Base-by-base conservation (phyloP, 2,113 vertebrate species). In the Puffinus mauretanicus region DNA sequence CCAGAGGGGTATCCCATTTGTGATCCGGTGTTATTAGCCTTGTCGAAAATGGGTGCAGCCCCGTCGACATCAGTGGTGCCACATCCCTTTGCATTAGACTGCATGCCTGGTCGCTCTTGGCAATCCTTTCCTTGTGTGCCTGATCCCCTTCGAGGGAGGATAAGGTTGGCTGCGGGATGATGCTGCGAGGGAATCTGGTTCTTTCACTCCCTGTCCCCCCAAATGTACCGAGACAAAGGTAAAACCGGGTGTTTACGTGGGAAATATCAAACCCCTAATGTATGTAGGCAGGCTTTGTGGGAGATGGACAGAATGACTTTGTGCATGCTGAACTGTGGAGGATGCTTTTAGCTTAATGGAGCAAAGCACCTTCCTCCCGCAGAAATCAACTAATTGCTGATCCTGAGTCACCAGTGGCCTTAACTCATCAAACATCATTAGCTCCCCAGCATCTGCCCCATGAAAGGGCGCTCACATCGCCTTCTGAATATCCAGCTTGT, bases 281-380 rank as follows among this genome's bases (percentile, higher is more conserved):
- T 47, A 21, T 3, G 73, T 25, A 49, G 72, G 82, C 69, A 51
- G 79, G 82, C 85, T 84, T 71, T 88, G 72, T 58, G 84, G 67
- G 49, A 94, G 91, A 22, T 66, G 88, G 86, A 34, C 91, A 42
- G 89, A 26, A 72, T 82, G 77, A 80, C 86, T 95, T 72, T 66
- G 75, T 90, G 82, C 76, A 5, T 13, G 26, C 89, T 80, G 78
- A 88, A 66, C 87, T 70, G 62, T 70, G 71, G 87, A 94, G 95
- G 78, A 95, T 97, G 97, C 96, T 97, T 97, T 97, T 97, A 97
- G 97, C 94, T 94, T 97, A 97, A 97, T 97, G 96, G 93, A 97
- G 93, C 97, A 95, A 90, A 96, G 94, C 95, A 93, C 94, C 93
- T 93, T 96, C 96, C 96, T 97, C 94, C 91, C 13, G 5, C 91